A percentile compares a stretch with the other conserved stretches of the same genome.
Evolutionary conservation across 1,140 invertebrate species (phyloP).

Genomic region (Anastatus disparis): DNA sequence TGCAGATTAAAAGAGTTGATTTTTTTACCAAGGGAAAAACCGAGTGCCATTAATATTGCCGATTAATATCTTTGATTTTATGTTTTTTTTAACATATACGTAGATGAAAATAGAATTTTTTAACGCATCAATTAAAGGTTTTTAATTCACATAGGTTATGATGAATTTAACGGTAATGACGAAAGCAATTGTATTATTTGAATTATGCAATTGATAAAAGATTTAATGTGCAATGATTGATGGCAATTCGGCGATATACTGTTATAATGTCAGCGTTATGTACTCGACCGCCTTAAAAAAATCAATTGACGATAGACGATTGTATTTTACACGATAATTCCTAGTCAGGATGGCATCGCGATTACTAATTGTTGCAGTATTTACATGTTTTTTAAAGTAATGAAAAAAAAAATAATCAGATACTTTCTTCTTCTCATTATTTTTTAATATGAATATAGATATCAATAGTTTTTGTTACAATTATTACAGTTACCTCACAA

Average conservation of each 20-base stretch:
- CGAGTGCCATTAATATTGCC: constrained; percentile 9
- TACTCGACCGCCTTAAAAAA: constrained; percentile 22
- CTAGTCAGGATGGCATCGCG: constrained; percentile 61
- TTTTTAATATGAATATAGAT: constrained; percentile 36
- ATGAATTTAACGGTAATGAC: not conserved
- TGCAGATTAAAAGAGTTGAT: constrained; percentile 18
- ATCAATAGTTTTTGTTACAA: constrained; percentile 49
- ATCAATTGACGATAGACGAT: constrained; percentile 18
- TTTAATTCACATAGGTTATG: no score
- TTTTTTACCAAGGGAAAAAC: constrained; percentile 11
- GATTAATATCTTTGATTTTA: constrained; percentile 18
- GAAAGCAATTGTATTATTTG: not conserved
- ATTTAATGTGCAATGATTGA: not conserved
- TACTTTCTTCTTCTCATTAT: constrained; percentile 45
- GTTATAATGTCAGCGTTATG: constrained; percentile 13
- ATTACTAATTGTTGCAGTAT: constrained; percentile 64
- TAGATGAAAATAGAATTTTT: no score
- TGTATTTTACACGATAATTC: constrained; percentile 47
- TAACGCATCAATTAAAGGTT: no score
- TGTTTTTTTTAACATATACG: no score
- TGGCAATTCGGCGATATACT: constrained; percentile 4
- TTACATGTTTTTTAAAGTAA: constrained; percentile 54
- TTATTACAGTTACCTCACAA: constrained; percentile 49
- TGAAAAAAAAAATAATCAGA: no score
- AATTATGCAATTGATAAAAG: no score